Conservation (phyloP, 2,113 vertebrate genomes). For the Delphinapterus leucas region DNA sequence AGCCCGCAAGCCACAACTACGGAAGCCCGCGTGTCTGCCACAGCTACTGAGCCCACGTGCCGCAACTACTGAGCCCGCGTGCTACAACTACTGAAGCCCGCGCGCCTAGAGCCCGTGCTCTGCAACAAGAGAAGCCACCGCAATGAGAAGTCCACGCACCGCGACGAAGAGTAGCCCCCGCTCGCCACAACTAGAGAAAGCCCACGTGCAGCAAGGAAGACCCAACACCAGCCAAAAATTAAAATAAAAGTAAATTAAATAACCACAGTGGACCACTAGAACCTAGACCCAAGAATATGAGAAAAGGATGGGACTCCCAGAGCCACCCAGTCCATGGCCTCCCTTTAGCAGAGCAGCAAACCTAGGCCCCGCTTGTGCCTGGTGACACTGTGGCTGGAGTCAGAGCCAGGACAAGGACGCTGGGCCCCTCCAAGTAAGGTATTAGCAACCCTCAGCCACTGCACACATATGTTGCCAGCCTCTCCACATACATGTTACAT, state of each 20-base stretch:
- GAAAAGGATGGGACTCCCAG: not conserved
- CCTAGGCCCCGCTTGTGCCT: not conserved
- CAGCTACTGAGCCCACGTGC: too few species aligned
- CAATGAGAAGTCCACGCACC: too few species aligned
- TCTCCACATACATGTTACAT: slow-evolving; percentile 68
- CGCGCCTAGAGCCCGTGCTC: too few species aligned
- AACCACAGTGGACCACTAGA: not conserved
- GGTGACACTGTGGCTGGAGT: not conserved
- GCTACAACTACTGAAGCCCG: too few species aligned
- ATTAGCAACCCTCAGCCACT: not conserved
- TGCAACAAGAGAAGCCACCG: too few species aligned
- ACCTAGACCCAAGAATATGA: not conserved
- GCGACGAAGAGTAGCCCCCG: too few species aligned
- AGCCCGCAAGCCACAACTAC: too few species aligned
- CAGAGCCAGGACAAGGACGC: not conserved
- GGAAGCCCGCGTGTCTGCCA: too few species aligned
- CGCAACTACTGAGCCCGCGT: too few species aligned
- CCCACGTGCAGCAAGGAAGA: too few species aligned
- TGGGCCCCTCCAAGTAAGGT: not conserved
- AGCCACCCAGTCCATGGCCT: not conserved
- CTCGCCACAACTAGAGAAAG: too few species aligned
- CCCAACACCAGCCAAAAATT: too few species aligned
- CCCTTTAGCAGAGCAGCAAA: not conserved
- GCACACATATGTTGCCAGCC: slow-evolving; percentile 38
- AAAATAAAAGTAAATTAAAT: not conserved